Percentiles rank a stretch among this genome's conserved stretches.
Conservation (phyloP, 1,140 invertebrate genomes). For the Zophobas morio region DNA sequence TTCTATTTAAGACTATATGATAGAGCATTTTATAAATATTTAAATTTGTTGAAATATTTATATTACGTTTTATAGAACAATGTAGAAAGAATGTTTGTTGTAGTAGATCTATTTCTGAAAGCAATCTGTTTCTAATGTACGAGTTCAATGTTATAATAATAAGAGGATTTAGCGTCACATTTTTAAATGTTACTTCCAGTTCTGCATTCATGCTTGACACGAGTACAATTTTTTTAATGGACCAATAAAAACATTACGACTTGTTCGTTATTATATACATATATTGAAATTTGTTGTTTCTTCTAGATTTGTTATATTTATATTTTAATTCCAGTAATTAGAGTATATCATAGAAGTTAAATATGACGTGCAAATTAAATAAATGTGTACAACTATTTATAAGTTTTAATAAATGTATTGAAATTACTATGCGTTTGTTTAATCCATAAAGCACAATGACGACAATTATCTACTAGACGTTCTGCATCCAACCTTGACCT, state of each 20-base stretch:
- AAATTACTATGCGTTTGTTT: slow-evolving; percentile 3
- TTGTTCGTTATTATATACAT: background rate
- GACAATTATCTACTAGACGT: background rate
- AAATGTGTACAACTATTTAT: slow-evolving; percentile 57
- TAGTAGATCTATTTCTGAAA: slow-evolving; percentile 44
- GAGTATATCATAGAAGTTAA: slow-evolving; percentile 45
- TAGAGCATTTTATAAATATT: slow-evolving; percentile 42
- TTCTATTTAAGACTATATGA: slow-evolving; percentile 41
- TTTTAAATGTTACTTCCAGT: slow-evolving; percentile 42
- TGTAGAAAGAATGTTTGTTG: slow-evolving; percentile 45
- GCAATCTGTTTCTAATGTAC: slow-evolving; percentile 45
- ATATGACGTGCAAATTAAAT: slow-evolving; percentile 38
- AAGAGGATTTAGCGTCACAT: slow-evolving; percentile 9
- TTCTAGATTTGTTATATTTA: slow-evolving; percentile 52
- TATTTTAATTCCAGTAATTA: slow-evolving; percentile 53
- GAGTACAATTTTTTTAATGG: slow-evolving; percentile 56
- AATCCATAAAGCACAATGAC: background rate
- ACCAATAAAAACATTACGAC: slow-evolving; percentile 50
- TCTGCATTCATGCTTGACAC: slow-evolving; percentile 41
- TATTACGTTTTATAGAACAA: slow-evolving; percentile 44
- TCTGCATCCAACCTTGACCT: slow-evolving; percentile 11
- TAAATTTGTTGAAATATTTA: slow-evolving; percentile 47
- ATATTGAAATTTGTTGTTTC: slow-evolving; percentile 45
- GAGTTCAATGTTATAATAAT: slow-evolving; percentile 36
- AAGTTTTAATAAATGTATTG: slow-evolving; percentile 60